Evolutionary conservation across 2,888 invertebrate species (phyloP).

Genomic region (Pandemis heparana): DNA sequence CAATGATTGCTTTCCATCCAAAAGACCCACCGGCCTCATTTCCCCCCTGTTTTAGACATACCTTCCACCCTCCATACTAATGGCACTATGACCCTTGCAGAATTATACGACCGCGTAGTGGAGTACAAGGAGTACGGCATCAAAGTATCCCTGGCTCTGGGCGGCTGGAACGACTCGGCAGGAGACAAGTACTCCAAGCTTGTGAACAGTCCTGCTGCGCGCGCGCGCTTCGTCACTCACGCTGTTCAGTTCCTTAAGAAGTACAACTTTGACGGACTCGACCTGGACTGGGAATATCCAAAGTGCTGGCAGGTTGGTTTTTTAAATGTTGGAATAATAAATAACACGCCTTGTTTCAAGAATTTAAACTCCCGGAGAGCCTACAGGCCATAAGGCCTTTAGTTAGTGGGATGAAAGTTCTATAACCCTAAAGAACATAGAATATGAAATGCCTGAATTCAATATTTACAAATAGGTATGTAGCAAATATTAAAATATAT

Average conservation of each 20-base stretch:
- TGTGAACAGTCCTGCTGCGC: constrained; percentile 90
- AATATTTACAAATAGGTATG: not conserved
- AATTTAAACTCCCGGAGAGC: too few relatives aligned
- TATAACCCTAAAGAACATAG: too few relatives aligned
- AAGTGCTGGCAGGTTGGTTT: constrained; percentile 91
- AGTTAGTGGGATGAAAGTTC: too few relatives aligned
- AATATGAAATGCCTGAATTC: not conserved
- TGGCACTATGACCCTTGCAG: constrained; percentile 64
- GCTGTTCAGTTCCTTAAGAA: constrained; percentile 91
- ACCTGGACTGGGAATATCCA: constrained; percentile 98
- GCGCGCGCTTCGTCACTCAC: constrained; percentile 91
- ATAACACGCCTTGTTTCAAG: not conserved
- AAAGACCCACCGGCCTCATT: too few relatives aligned
- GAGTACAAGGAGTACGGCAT: constrained; percentile 91
- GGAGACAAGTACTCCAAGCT: constrained; percentile 95
- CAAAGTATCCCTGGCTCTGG: constrained; percentile 94
- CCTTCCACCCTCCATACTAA: not conserved
- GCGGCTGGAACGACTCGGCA: constrained; percentile 98
- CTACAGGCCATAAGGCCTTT: too few relatives aligned
- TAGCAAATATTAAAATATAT: not conserved
- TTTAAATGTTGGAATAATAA: not conserved
- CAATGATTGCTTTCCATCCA: too few relatives aligned
- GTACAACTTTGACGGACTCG: constrained; percentile 96
- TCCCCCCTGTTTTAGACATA: too few relatives aligned
- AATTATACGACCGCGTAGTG: constrained; percentile 94